Evolutionary conservation across 2,888 invertebrate species (phyloP), one percentile per base, ranked within the genome.

Genomic region (Pollenia angustigena): DNA sequence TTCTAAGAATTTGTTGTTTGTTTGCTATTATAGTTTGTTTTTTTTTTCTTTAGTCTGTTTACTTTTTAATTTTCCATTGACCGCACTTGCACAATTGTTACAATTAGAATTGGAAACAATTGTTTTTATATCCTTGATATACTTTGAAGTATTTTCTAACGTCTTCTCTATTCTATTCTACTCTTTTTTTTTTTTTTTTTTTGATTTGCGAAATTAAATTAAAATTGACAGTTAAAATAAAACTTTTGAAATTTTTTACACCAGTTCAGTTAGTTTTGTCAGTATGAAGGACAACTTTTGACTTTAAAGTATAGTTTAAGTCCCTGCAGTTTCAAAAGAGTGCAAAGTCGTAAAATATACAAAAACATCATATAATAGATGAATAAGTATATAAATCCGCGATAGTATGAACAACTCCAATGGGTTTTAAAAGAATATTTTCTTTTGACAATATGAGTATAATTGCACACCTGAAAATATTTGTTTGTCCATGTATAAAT

Each of bases 1-100:
- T 79, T 64, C 60, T 48, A 10, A 40, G 42, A 16, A 54, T 74
- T 71, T 62, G 44, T 71, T 62, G 56, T 69, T 80, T 66, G 32
- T 60, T 72, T 78, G 16, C 16, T 50, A 4, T 50, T 50, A 1
- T 18, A 18, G 12, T 32, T 71, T 18, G 7, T 64, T 54, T 46
- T 56, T n/a, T 52, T 69, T 23, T 52, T 60, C 9, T 54, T 2
- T 64, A 71, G 42, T 68, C 74, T 50, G 66, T 50, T 23, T 75
- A 74, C 62, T 83, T 78, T 85, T 60, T 78, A 81, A 82, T 85
- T 81, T 85, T 85, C 85, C 85, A 85, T 82, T 85, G 85, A 78
- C 82, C 82, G 85, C 79, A 56, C 82, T 85, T 79, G 40, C 14
- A 62, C 54, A 62, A 82, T 44, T 56, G 69, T 18, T 14, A 16